Percentiles rank a stretch among this genome's conserved stretches.
phyloP scores from a whole-genome alignment of 2,797 vertebrate genomes.

The Benthosema pterotum region DNA sequence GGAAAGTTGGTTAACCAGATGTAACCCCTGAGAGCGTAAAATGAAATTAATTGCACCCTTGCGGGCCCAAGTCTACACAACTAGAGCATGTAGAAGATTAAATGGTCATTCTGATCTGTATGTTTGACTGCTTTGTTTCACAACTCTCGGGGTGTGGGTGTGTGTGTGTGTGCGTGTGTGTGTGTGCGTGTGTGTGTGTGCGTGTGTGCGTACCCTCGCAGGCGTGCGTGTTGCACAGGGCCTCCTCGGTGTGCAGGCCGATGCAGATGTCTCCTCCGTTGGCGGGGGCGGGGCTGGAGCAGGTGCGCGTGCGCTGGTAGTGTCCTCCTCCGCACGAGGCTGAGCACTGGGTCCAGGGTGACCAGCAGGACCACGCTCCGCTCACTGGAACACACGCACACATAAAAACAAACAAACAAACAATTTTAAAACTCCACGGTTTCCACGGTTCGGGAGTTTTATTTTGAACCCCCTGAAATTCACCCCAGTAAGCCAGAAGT shows the following conservation, averaged over 20 bases:
- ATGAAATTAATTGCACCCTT: too few species aligned
- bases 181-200: conserved; percentile 1
- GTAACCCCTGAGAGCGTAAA: too few species aligned
- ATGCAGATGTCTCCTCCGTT: conserved; percentile 92
- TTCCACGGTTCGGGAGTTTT: too few species aligned
- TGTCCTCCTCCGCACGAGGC: conserved; percentile 91
- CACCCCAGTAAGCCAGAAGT: too few species aligned
- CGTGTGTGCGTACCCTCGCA: conserved; percentile 82
- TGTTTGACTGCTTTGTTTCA: too few species aligned
- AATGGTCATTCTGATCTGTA: too few species aligned
- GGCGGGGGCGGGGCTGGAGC: conserved; percentile 86
- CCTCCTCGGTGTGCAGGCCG: conserved; percentile 94
- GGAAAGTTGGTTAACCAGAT: too few species aligned
- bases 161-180: neutral
- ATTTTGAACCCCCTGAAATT: too few species aligned
- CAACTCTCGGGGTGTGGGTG: too few species aligned
- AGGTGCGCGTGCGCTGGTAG: conserved; percentile 90
- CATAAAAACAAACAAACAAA: neutral
- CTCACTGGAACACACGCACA: conserved; percentile 78
- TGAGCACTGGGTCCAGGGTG: conserved; percentile 92
- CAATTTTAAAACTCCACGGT: too few species aligned
- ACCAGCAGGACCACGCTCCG: conserved; percentile 96
- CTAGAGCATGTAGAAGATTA: too few species aligned
- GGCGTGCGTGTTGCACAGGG: conserved; percentile 89
- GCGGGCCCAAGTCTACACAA: too few species aligned